These are phyloP conservation scores for Plagiodera versicolora DNA, from an alignment of 2,888 invertebrate genomes.

Conservation along the genomic window DNA sequence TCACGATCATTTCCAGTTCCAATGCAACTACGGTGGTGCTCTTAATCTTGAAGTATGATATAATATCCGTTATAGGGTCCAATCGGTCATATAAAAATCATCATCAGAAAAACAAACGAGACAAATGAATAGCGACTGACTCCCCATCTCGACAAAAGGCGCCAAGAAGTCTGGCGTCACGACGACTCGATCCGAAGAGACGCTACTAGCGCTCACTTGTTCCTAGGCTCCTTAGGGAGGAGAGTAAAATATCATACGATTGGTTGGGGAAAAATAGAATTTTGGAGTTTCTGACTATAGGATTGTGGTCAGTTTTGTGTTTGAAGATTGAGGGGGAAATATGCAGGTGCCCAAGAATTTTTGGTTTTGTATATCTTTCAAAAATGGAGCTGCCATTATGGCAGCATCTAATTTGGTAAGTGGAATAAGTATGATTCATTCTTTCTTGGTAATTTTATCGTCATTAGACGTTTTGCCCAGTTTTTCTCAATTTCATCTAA, in stretches of 20 bases:
- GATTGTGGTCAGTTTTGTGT: too few relatives aligned
- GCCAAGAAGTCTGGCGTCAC: conserved; percentile 38
- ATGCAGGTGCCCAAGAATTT: conserved; percentile 33
- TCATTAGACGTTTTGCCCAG: too few relatives aligned
- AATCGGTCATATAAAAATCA: too few relatives aligned
- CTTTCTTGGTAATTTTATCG: too few relatives aligned
- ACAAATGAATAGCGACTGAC: conserved; percentile 10
- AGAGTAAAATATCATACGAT: not conserved
- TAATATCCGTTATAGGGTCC: too few relatives aligned
- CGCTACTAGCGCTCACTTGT: not conserved
- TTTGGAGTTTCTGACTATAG: too few relatives aligned
- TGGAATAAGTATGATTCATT: too few relatives aligned
- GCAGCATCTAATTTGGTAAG: conserved; percentile 41
- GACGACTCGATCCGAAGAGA: conserved; percentile 21
- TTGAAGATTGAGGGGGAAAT: not conserved
- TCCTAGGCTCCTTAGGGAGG: not conserved
- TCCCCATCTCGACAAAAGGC: conserved; percentile 20
- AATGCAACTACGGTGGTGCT: too few relatives aligned
- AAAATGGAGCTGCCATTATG: conserved; percentile 39
- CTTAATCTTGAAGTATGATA: too few relatives aligned
- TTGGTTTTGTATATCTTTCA: conserved; percentile 36
- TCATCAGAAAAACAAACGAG: conserved; percentile 11
- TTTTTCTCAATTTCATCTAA: too few relatives aligned
- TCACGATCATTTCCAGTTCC: too few relatives aligned
- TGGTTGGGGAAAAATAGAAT: not conserved